Evolutionary conservation across 1,140 invertebrate genomes (phyloP), one percentile per base, ranked within the genome.

Genomic region (Bursaphelenchus mucronatus): DNA sequence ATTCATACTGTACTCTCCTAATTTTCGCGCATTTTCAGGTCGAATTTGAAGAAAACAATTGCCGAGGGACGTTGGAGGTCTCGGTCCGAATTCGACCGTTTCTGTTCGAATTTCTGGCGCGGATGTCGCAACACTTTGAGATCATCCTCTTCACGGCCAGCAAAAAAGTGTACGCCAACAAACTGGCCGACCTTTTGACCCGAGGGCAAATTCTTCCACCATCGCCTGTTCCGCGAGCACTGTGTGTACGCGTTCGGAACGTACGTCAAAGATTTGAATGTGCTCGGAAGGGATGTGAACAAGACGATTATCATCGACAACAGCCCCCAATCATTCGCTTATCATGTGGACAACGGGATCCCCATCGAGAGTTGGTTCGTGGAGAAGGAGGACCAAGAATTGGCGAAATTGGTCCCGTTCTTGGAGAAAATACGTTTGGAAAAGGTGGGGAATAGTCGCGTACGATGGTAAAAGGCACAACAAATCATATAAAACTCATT

Each of bases 321-420:
- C 83, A 92, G 90, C 67, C 90, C 90, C 15, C 90, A 92, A 83
- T 90, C 90, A 54, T 92, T 92, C 85, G 90, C 89, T 67, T 92
- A 91, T 84, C 90, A 90, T 84, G 88, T 90, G 65, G 91, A 95
- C 83, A 96, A 96, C 85, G 93, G 93, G 44, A 96, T 97, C 71
- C 92, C 93, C 0, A 96, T 97, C 77, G 90, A 94, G 83, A 94
- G 91, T 82, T 97, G 94, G 93, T 97, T 95, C 84, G 87, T 90
- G 46, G 91, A 96, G 83, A 86, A 88, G 75, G 87, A 87, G 64
- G 94, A 97, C 83, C 87, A 86, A 41, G 94, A 97, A 82, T 84
- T 97, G 39, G 87, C 94, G 76, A 94, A 94, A 81, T 81, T 97
- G 54, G 83, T 96, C 80, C 93, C 93, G 52, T 95, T 96, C 85